These are phyloP conservation scores for Hypsibius dujardini DNA, from an alignment of 1,140 invertebrate species.

Conservation along the genomic window DNA sequence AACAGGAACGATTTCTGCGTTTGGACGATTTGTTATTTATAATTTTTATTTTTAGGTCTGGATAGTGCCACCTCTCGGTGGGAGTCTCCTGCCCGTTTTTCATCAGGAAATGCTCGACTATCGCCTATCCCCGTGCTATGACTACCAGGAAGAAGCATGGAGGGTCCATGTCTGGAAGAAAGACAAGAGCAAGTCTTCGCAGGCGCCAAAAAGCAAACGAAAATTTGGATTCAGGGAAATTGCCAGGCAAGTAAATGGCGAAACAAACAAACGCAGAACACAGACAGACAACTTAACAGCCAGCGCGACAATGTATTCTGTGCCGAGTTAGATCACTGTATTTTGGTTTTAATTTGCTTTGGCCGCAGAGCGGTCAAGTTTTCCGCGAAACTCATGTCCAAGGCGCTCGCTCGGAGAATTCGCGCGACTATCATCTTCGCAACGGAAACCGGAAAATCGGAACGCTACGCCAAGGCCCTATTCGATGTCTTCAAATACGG, in stretches of 20 bases:
- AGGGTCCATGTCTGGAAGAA: conserved; percentile 83
- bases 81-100: conserved; percentile 71
- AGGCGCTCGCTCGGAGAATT: conserved; percentile 70
- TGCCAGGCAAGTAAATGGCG: conserved; percentile 45
- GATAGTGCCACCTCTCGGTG: conserved; percentile 81
- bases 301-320: no score
- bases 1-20: no score
- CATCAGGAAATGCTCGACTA: conserved; percentile 90
- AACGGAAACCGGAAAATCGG: conserved; percentile 85
- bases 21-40: no score
- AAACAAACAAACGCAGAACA: neutral
- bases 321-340: no score
- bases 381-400: conserved; percentile 82
- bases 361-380: conserved; percentile 71
- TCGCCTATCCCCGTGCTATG: conserved; percentile 68
- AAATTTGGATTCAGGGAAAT: conserved; percentile 95
- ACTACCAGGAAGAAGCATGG: conserved; percentile 77
- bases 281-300: no score
- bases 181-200: conserved; percentile 39
- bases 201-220: conserved; percentile 49
- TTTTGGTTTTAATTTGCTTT: no score
- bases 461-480: conserved; percentile 74
- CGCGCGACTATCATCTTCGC: conserved; percentile 83
- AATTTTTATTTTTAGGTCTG: conserved; percentile 39
- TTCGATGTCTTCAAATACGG: conserved; percentile 76